phyloP scores from a whole-genome alignment of 2,113 vertebrate species.

The Corythoichthys haematopterus region DNA sequence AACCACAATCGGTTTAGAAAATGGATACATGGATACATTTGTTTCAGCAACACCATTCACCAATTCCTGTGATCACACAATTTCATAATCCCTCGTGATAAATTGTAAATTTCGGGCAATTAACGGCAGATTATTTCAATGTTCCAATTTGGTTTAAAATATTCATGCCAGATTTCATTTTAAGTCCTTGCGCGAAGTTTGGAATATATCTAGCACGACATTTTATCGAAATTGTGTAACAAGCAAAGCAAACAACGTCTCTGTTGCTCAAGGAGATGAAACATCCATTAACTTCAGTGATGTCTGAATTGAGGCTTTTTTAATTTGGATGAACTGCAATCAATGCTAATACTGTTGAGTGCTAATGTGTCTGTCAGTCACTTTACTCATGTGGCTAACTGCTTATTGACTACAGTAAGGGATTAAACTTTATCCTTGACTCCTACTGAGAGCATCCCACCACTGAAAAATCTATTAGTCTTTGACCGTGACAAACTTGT shows the following conservation, averaged over 20 bases:
- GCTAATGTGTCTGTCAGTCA: not conserved
- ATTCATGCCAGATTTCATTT: too few relatives aligned
- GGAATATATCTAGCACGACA: too few relatives aligned
- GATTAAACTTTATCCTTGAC: constrained; percentile 17
- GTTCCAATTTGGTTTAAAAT: not conserved
- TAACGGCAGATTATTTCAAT: not conserved
- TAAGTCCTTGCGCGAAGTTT: too few relatives aligned
- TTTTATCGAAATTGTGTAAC: too few relatives aligned
- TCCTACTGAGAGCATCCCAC: constrained; percentile 13
- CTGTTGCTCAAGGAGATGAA: not conserved
- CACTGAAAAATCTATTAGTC: constrained; percentile 21
- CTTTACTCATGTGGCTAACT: not conserved
- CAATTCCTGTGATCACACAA: too few relatives aligned
- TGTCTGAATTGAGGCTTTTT: not conserved
- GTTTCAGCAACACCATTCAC: too few relatives aligned
- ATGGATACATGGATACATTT: not conserved
- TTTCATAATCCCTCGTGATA: too few relatives aligned
- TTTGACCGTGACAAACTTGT: constrained; percentile 21
- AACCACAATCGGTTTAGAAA: too few relatives aligned
- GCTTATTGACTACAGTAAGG: not conserved
- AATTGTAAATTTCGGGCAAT: not conserved
- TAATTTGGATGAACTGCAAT: not conserved
- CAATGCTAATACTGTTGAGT: not conserved
- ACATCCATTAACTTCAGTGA: not conserved
- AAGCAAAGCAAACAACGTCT: not conserved